Conservation (phyloP, 2,113 vertebrate genomes). For the Etheostoma cragini region DNA sequence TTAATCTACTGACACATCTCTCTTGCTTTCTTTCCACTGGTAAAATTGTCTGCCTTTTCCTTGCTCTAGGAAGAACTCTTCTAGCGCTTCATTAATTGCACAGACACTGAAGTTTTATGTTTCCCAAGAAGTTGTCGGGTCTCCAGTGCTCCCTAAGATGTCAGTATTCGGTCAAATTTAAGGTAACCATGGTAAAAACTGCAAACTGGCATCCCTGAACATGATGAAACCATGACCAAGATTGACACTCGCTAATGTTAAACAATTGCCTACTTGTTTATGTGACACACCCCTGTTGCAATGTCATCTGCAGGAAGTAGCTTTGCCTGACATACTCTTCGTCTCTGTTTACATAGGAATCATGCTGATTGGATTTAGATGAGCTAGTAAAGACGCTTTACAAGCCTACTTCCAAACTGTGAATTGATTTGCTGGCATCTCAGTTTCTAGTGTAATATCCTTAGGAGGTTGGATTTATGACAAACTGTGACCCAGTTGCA, state of each 20-base stretch:
- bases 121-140: conserved; percentile 52
- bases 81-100: conserved; percentile 63
- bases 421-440: conserved; percentile 83
- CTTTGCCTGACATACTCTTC: conserved; percentile 54
- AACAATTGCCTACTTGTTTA: conserved; percentile 64
- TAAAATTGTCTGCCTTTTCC: conserved; percentile 65
- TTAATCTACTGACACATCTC: conserved; percentile 71
- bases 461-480: conserved; percentile 82
- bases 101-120: conserved; percentile 56
- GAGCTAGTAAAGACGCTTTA: conserved; percentile 74
- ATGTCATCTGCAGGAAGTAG: conserved; percentile 58
- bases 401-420: conserved; percentile 72
- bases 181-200: conserved; percentile 47
- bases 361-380: conserved; percentile 77
- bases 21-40: conserved; percentile 62
- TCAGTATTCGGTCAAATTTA: conserved; percentile 56
- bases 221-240: conserved; percentile 34
- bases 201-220: conserved; percentile 7
- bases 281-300: conserved; percentile 33
- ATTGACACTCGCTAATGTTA: conserved; percentile 45
- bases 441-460: conserved; percentile 80
- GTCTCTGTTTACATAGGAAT: conserved; percentile 77
- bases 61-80: conserved; percentile 55
- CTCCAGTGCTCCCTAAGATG: conserved; percentile 34
- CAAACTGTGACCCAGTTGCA: conserved; percentile 77